A percentile compares a stretch with the other conserved stretches of the same genome.
Evolutionary conservation across 2,113 vertebrate genomes (phyloP).

Genomic region (Alosa alosa): DNA sequence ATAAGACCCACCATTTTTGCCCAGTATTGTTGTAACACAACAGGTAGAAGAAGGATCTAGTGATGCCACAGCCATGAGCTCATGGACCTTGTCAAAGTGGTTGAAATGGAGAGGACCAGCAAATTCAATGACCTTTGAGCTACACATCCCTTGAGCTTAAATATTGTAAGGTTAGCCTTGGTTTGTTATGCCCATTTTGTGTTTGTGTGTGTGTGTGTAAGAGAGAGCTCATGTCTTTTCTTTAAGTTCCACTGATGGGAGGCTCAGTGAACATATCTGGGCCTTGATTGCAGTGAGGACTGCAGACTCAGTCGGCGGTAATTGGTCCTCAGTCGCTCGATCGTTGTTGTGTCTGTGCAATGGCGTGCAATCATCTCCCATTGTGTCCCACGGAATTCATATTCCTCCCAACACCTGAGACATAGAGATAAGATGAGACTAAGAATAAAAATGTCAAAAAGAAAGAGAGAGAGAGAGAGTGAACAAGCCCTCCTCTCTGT

Average conservation of each 20-base stretch:
- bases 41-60: background rate
- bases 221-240: background rate
- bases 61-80: background rate
- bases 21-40: background rate
- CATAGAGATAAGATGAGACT: background rate
- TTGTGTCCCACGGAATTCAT: background rate
- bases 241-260: background rate
- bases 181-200: background rate
- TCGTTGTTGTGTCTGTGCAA: constrained; percentile 6
- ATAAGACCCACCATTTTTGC: background rate
- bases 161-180: background rate
- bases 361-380: constrained; percentile 1
- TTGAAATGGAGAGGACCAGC: background rate
- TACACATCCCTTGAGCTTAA: background rate
- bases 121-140: background rate
- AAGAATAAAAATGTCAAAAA: background rate
- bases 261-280: background rate
- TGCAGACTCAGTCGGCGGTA: background rate
- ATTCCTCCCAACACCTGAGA: background rate
- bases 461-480: background rate
- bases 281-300: background rate
- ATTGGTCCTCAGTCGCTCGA: background rate
- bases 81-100: background rate
- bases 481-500: background rate
- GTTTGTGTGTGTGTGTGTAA: background rate